Base-by-base conservation (phyloP, 2,113 vertebrate genomes). In the Melierax canorus region DNA sequence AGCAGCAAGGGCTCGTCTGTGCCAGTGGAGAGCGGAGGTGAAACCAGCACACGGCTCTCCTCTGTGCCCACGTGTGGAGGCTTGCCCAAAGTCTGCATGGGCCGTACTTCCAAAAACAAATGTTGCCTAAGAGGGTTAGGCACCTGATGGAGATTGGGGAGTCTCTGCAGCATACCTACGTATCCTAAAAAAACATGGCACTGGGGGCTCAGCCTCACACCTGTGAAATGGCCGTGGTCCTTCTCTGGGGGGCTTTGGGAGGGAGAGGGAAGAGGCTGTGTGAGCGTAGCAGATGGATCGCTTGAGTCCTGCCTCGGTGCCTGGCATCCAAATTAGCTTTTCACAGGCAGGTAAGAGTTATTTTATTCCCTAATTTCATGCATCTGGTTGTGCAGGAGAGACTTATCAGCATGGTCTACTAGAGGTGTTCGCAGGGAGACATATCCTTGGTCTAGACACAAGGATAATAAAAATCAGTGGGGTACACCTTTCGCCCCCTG, bases 101-200 rank as follows among this genome's bases (percentile, higher is more conserved):
- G 59, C 41, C 0, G 0, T 48, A 14, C 6, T 22, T 80, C 30
- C 1, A 2, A 36, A 34, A 38, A 14, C 6, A 15, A 20, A 15
- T 53, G 38, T 32, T 87, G 29, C 26, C 45, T 43, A 6, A 0
- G 3, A 75, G 34, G 39, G 18, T 58, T 41, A 58, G 19, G n/a
- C 51, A 58, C 15, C 14, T 36, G 58, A 32, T 0, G 3, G 73
- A 55, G 45, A 41, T 4, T 1, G 2, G 43, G 48, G 36, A 59
- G 18, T 55, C 55, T 60, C 24, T 0, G 0, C 36, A 58, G 23
- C 0, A 0, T 73, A 56, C 18, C 68, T 26, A 36, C 8, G 4
- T 32, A 53, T 45, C 45, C 50, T 48, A n/a, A 45, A 82, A 73
- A 36, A 1, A 0, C 3, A 2, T 7, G 12, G 12, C 30, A 45